Evolutionary conservation across 2,888 invertebrate genomes (phyloP), one percentile per base, ranked within the genome.

Genomic region (Tortricodes alternella): DNA sequence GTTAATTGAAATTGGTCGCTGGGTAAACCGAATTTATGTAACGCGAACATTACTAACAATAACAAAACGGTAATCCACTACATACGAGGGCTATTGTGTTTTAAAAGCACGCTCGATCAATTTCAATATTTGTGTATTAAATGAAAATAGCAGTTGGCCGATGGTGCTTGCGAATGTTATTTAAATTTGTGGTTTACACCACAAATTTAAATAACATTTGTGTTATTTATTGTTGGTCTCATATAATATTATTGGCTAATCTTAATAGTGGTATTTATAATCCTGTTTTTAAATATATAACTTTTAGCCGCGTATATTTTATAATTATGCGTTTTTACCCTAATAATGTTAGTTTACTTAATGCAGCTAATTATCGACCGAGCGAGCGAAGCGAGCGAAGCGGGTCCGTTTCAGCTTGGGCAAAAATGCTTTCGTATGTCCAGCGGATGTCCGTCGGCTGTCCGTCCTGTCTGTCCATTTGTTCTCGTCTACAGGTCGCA

Each of bases 1-100:
- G 61, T 67, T 62, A 70, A 73, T 69, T 69, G 60, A 67, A 69
- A 71, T 68, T 63, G 65, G 65, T 64, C 27, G 34, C 41, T 55
- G 53, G 63, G 63, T 61, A 62, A 63, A 62, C 59, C 63, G 52
- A 65, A 64, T 68, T 61, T 66, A 49, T 55, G 48, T 48, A 48
- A 19, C 41, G 19, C 16, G 53, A 32, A 46, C 41, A 55, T 41
- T 41, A 39, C 53, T 53, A 43, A 43, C 55, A 41, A 48, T 43
- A 55, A 49, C 23, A 19, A n/a, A 23, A 53, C 38, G 18, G 15
- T 48, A 34, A 34, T 41, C 46, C 41, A 41, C 35, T 48, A n/a
- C 39, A 39, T 48, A 8, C 27, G n/a, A n/a, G 27, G n/a, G 3
- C 9, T 27, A 46, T 41, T 48, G 24, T 34, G 24, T 48, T 55